Evolutionary conservation across 2,113 vertebrate species (phyloP), one percentile per base, ranked within the genome.

Genomic region (Dissostichus mawsoni): DNA sequence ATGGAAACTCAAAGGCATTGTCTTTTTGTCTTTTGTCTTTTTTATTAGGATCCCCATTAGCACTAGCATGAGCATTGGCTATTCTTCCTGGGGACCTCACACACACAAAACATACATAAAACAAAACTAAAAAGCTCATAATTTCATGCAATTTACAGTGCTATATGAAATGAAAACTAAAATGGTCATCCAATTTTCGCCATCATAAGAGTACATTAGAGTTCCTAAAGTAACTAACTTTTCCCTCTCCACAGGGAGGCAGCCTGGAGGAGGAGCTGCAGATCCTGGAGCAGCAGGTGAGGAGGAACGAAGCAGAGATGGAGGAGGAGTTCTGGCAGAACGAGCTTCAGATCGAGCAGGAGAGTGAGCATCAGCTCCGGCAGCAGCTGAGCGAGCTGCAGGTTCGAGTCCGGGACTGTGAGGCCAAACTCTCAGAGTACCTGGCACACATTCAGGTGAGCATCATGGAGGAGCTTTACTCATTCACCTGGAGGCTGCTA

Each of bases 301-400:
- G 96, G 92, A 95, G 95, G 87, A 99, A 98, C 0, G 95, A 97
- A 36, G 94, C 96, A 0, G 97, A 99, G 94, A 96, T 97, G 0
- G 96, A 97, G 64, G 98, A 98, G 82, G 97, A 98, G 68, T 98
- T 98, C 90, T 99, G 98, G 98, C 96, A 97, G 84, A 98, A 97
- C 0, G 97, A 99, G 92, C 92, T 98, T 57, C 97, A 97, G 94
- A 97, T 99, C 0, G 98, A 99, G 64, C 96, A 96, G 80, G 97
- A 99, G 74, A 98, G 96, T 0, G 98, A 99, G 59, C 96, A 95
- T 55, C 97, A 96, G 76, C 95, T 99, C 79, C 95, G 96, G 69
- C 96, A 96, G 20, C 97, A 97, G 89, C 95, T 99, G n/a, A 94
- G 94, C 20, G 96, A 98, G 88, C 96, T 99, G 84, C 93, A 92